Conservation (phyloP, 2,888 invertebrate genomes). For the Drosophila barbarae region DNA sequence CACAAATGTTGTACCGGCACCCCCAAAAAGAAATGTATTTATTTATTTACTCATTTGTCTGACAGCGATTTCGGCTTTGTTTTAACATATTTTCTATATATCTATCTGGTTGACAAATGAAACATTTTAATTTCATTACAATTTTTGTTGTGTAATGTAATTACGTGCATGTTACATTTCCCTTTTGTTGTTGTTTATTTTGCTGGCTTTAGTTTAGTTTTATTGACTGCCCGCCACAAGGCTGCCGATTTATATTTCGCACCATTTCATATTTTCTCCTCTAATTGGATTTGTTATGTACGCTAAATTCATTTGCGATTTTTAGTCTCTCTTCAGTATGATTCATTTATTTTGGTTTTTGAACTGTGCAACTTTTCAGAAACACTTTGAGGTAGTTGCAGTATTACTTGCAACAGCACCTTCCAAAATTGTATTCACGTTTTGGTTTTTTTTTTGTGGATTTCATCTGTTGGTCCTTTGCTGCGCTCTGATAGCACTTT, state of each 20-base stretch:
- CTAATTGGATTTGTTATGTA: constrained; percentile 63
- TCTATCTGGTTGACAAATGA: constrained; percentile 47
- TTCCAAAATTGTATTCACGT: constrained; percentile 3
- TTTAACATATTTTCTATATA: constrained; percentile 12
- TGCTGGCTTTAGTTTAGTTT: constrained; percentile 32
- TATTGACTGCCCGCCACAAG: constrained; percentile 46
- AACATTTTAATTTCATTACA: constrained; percentile 68
- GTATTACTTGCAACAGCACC: constrained; percentile 15
- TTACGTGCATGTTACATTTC: constrained; percentile 36
- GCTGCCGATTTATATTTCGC: constrained; percentile 20
- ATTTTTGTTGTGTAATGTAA: constrained; percentile 53
- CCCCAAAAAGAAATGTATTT: constrained; percentile 47
- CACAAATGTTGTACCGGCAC: constrained; percentile 44
- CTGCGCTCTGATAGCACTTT: constrained; percentile 56
- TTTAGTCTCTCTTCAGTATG: no score
- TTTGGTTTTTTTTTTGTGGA: background rate
- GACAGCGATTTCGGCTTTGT: constrained; percentile 15
- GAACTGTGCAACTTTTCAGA: background rate
- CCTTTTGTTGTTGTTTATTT: background rate
- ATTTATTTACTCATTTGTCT: constrained; percentile 56
- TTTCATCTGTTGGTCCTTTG: constrained; percentile 1
- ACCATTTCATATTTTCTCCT: constrained; percentile 47
- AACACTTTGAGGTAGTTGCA: constrained; percentile 24
- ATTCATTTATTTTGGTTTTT: background rate
- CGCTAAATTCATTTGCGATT: constrained; percentile 47